A percentile compares a stretch with the other conserved stretches of the same genome.
These are phyloP conservation scores for Acropternis orthonyx DNA, from an alignment of 2,797 vertebrate species.

Conservation along the genomic window DNA sequence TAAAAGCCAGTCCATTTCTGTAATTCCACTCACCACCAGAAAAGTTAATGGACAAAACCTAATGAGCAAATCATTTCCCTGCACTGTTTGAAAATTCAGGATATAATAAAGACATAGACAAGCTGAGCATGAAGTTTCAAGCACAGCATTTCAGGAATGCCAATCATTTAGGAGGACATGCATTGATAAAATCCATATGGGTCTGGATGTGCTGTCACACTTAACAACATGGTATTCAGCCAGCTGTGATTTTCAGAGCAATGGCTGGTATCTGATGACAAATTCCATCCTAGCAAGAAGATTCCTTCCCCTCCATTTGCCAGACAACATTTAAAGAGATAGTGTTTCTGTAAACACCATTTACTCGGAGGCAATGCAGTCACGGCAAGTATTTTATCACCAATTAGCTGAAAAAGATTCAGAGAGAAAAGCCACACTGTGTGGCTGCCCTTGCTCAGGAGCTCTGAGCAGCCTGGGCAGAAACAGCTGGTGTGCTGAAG, in stretches of 20 bases:
- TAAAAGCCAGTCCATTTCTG: background rate
- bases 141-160: background rate
- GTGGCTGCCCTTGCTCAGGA: background rate
- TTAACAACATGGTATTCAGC: accelerated
- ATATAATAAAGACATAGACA: accelerated
- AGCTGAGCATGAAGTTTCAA: background rate
- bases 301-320: background rate
- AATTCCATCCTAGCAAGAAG: background rate
- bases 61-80: background rate
- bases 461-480: background rate
- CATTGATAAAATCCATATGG: accelerated
- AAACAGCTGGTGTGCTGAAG: background rate
- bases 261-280: background rate
- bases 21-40: background rate
- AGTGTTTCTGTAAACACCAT: background rate
- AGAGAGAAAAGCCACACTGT: background rate
- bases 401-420: background rate
- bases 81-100: background rate
- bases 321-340: background rate
- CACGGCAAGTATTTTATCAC: background rate
- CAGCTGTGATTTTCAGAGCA: background rate
- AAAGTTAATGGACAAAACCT: background rate
- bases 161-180: accelerated
- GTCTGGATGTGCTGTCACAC: background rate
- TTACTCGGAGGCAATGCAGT: background rate